Evolutionary conservation across 92 coral and sea anemone species (phyloP).

Genomic region (Phymanthus crucifer): DNA sequence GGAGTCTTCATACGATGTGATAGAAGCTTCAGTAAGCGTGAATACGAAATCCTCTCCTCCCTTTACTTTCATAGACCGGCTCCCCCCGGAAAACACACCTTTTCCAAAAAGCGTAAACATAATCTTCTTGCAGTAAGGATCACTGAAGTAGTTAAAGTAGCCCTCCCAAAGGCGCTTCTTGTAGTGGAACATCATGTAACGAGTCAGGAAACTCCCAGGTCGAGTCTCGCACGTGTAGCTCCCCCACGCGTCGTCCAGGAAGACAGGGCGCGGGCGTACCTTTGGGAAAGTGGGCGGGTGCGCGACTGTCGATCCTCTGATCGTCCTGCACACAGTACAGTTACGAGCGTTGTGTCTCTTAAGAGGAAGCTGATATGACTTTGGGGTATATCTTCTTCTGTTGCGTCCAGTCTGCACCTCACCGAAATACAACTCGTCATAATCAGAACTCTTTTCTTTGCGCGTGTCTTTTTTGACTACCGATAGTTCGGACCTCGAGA

Average conservation of each 20-base stretch:
- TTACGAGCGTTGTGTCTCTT: conserved; percentile 55
- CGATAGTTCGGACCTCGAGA: conserved; percentile 73
- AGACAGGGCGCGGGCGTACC: conserved; percentile 39
- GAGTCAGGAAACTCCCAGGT: conserved; percentile 63
- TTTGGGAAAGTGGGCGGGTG: conserved; percentile 51
- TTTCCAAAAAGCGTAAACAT: conserved; percentile 55
- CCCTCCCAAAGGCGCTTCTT: conserved; percentile 57
- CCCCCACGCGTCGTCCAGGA: conserved; percentile 64
- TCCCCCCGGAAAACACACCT: conserved; percentile 58
- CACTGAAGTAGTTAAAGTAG: conserved; percentile 53
- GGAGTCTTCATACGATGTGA: conserved; percentile 49
- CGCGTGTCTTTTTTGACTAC: conserved; percentile 57
- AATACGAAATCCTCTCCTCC: conserved; percentile 73
- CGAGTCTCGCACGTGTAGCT: conserved; percentile 76
- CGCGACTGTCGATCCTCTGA: conserved; percentile 46
- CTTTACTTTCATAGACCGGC: conserved; percentile 32
- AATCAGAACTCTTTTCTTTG: conserved; percentile 31
- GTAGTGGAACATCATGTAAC: conserved; percentile 64
- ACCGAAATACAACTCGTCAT: conserved; percentile 63
- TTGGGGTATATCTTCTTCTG: conserved; percentile 56
- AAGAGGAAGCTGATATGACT: conserved; percentile 67
- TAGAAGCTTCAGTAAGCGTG: conserved; percentile 59
- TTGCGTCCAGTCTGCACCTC: conserved; percentile 61
- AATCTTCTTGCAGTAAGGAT: conserved; percentile 62
- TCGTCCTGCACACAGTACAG: conserved; percentile 59